Evolutionary conservation across 2,888 invertebrate genomes (phyloP).

Genomic region (Poecilobothrus nobilitatus): DNA sequence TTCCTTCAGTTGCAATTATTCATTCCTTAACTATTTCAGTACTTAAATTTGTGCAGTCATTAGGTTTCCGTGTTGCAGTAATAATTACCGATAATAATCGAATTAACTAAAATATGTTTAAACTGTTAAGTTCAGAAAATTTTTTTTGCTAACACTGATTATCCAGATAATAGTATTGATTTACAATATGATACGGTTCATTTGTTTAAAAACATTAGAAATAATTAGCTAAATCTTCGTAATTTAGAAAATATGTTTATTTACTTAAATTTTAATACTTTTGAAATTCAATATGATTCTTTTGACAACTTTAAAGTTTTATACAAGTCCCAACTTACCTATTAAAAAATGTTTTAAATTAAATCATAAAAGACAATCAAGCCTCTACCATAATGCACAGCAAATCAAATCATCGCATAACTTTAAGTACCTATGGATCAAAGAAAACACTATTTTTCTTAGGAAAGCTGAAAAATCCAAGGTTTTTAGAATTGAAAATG

Average conservation of each 20-base stretch:
- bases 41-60: background rate
- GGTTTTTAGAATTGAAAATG: no score
- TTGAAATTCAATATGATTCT: background rate
- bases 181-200: background rate
- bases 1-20: background rate
- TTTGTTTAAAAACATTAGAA: conserved; percentile 5
- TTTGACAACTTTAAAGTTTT: background rate
- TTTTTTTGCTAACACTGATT: no score
- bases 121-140: background rate
- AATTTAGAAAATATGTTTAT: background rate
- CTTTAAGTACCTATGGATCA: no score
- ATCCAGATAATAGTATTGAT: background rate
- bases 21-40: background rate
- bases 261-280: background rate
- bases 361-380: no score
- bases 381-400: no score
- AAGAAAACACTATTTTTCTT: no score
- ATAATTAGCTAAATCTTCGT: background rate
- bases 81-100: conserved; percentile 6
- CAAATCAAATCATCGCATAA: no score
- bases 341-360: background rate
- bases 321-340: background rate
- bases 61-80: background rate
- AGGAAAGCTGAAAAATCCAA: no score
- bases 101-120: background rate